These are phyloP conservation scores for Kryptolebias ocellatus DNA, from an alignment of 2,797 vertebrate species.

Conservation along the genomic window DNA sequence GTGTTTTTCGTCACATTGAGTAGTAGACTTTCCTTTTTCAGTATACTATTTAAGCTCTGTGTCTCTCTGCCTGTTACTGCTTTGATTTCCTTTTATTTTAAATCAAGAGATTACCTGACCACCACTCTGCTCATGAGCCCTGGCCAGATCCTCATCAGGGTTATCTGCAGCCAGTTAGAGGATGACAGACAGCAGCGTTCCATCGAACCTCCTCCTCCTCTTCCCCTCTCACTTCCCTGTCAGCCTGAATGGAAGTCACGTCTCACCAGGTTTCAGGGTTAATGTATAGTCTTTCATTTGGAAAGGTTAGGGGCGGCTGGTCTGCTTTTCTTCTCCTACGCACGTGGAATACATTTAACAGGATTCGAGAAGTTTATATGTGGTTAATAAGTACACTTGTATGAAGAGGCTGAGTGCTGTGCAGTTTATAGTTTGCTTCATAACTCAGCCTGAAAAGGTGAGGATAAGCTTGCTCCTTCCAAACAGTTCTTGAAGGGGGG, in stretches of 20 bases:
- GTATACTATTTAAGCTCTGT: slow-evolving; percentile 22
- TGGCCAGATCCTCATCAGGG: slow-evolving; percentile 56
- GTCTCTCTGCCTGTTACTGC: slow-evolving; percentile 15
- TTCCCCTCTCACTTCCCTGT: slow-evolving; percentile 38
- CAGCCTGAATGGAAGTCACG: slow-evolving; percentile 63
- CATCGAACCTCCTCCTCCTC: slow-evolving; percentile 41
- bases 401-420: slow-evolving; percentile 26
- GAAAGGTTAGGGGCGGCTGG: slow-evolving; percentile 46
- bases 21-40: slow-evolving; percentile 26
- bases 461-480: slow-evolving; percentile 60
- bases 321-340: slow-evolving; percentile 24
- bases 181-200: slow-evolving; percentile 54
- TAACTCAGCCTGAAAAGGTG: slow-evolving; percentile 56
- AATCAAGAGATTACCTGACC: slow-evolving; percentile 40
- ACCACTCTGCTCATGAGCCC: slow-evolving; percentile 27
- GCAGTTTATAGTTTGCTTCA: slow-evolving; percentile 57
- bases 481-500: slow-evolving; percentile 65
- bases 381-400: slow-evolving; percentile 64
- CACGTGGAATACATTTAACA: slow-evolving; percentile 46
- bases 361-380: slow-evolving; percentile 38
- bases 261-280: slow-evolving; percentile 55
- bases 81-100: slow-evolving; percentile 32
- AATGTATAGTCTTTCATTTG: slow-evolving; percentile 70
- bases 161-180: slow-evolving; percentile 59
- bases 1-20: slow-evolving; percentile 11